Evolutionary conservation across 2,113 vertebrate species (phyloP).

Genomic region (Climacteris rufus): DNA sequence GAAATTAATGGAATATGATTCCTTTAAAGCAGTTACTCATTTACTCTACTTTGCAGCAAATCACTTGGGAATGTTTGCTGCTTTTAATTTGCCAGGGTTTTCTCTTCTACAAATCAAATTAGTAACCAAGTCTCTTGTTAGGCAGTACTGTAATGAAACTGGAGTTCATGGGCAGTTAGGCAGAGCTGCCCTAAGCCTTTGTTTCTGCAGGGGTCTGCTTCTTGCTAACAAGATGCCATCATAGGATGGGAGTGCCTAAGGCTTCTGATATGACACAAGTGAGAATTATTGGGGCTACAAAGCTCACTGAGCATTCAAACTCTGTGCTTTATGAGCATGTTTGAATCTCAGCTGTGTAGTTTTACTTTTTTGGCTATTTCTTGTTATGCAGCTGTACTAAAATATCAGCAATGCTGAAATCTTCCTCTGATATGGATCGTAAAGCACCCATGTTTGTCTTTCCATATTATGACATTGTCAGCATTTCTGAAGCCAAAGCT

Average conservation of each 20-base stretch:
- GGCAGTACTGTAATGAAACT: slow-evolving; percentile 24
- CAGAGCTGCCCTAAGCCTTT: slow-evolving; percentile 16
- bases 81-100: slow-evolving; percentile 34
- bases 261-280: not conserved
- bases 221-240: slow-evolving; percentile 55
- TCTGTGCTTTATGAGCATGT: slow-evolving; percentile 18
- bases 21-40: slow-evolving; percentile 9
- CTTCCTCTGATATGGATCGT: not conserved
- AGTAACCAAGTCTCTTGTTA: slow-evolving; percentile 25
- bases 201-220: not conserved
- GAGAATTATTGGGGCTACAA: slow-evolving; percentile 23
- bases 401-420: not conserved
- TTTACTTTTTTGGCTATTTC: slow-evolving; percentile 38
- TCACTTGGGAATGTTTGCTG: slow-evolving; percentile 6
- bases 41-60: slow-evolving; percentile 19
- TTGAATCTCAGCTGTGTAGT: not conserved
- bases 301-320: slow-evolving; percentile 31
- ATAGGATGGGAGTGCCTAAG: not conserved
- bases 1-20: slow-evolving; percentile 24
- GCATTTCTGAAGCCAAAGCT: not conserved
- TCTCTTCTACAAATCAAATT: slow-evolving; percentile 51
- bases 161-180: slow-evolving; percentile 23
- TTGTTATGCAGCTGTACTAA: not conserved
- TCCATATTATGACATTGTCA: not conserved
- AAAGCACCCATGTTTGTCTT: not conserved